Conservation (phyloP, 2,888 invertebrate species). For the Hirudinaria manillensis region DNA sequence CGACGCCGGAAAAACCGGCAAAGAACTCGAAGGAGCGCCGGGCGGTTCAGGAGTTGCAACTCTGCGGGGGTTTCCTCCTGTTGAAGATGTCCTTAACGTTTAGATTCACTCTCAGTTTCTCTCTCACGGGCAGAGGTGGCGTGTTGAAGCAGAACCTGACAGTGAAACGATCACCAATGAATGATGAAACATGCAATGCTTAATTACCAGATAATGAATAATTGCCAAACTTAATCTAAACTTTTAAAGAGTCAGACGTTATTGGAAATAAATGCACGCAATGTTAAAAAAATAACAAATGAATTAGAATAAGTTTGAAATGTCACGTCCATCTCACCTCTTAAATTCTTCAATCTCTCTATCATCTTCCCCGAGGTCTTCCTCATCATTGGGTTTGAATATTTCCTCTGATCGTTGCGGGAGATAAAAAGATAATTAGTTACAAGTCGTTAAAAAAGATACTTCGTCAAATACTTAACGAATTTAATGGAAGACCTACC, state of each 20-base stretch:
- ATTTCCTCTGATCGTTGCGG: constrained; percentile 61
- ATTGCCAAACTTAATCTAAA: background rate
- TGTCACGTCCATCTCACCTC: constrained; percentile 53
- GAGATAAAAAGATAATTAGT: background rate
- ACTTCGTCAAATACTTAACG: background rate
- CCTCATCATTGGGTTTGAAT: constrained; percentile 74
- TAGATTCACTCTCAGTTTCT: constrained; percentile 65
- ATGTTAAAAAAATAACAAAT: background rate
- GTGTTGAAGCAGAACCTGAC: constrained; percentile 70
- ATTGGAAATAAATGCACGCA: background rate
- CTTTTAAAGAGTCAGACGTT: background rate
- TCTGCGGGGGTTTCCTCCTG: constrained; percentile 44
- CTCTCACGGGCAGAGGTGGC: constrained; percentile 70
- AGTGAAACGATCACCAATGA: background rate
- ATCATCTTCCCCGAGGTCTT: constrained; percentile 74
- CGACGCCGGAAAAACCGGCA: too few species aligned
- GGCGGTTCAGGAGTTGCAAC: too few species aligned
- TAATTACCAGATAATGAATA: background rate
- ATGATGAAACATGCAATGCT: background rate
- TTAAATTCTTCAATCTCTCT: constrained; percentile 80
- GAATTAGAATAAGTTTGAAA: background rate
- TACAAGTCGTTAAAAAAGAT: background rate
- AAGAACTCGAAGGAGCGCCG: too few species aligned
- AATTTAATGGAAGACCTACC: background rate
- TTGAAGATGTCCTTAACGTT: constrained; percentile 67